These are phyloP conservation scores for Sesamia nonagrioides DNA, from an alignment of 1,140 invertebrate species.

Conservation along the genomic window DNA sequence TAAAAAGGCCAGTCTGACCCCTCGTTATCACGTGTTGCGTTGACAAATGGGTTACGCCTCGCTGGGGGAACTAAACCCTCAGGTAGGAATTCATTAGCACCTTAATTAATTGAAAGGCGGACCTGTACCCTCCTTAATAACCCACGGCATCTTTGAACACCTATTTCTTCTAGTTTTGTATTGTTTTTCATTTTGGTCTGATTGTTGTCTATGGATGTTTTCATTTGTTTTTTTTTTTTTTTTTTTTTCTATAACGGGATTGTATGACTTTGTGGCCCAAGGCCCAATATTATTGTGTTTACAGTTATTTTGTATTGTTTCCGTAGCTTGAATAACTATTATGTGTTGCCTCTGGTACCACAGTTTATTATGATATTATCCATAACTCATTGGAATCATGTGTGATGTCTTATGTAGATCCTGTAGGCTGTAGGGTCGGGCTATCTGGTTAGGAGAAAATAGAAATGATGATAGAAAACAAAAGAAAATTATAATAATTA, in stretches of 20 bases:
- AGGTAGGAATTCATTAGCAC: conserved; percentile 70
- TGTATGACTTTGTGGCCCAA: background rate
- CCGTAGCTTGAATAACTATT: conserved; percentile 12
- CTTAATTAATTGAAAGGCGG: conserved; percentile 76
- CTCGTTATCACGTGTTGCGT: conserved; percentile 68
- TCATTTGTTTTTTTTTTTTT: conserved; percentile 29
- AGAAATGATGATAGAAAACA: too few relatives aligned
- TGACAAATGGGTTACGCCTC: conserved; percentile 78
- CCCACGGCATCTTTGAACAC: conserved; percentile 42
- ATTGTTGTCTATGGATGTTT: conserved; percentile 48
- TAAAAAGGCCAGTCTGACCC: conserved; percentile 48
- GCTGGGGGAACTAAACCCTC: conserved; percentile 47
- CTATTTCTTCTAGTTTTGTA: conserved; percentile 35
- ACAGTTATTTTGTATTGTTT: conserved; percentile 29
- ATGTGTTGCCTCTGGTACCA: background rate
- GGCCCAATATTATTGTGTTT: background rate
- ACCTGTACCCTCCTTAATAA: conserved; percentile 57
- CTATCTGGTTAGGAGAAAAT: too few relatives aligned
- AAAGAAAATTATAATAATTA: too few relatives aligned
- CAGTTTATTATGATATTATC: background rate
- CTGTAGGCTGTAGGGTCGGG: too few relatives aligned
- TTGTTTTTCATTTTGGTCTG: conserved; percentile 10
- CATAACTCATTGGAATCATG: too few relatives aligned
- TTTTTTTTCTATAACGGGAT: conserved; percentile 2
- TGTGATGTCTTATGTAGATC: too few relatives aligned